Conservation (phyloP, 2,888 invertebrate species). For the Spilosoma lubricipeda region DNA sequence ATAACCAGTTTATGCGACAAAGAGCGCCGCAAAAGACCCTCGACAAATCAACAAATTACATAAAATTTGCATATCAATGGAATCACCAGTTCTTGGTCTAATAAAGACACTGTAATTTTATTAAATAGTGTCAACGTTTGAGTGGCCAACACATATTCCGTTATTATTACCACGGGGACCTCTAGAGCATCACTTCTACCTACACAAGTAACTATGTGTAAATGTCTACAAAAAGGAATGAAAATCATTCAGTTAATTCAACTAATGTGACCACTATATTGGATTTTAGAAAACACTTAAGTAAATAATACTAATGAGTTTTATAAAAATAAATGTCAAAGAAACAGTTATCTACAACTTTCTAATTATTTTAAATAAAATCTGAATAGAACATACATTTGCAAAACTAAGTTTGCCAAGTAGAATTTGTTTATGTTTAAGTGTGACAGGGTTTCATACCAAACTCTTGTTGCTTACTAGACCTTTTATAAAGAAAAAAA, state of each 20-base stretch:
- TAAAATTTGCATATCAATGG: constrained; percentile 82
- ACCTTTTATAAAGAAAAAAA: too few relatives aligned
- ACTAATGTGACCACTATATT: not conserved
- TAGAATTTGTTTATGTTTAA: not conserved
- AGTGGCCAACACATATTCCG: constrained; percentile 59
- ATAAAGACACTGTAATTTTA: constrained; percentile 76
- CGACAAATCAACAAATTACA: constrained; percentile 85
- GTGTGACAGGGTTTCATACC: not conserved
- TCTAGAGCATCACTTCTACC: not conserved
- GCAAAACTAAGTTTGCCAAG: not conserved
- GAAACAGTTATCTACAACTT: not conserved
- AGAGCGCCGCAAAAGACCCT: constrained; percentile 84
- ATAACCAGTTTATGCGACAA: constrained; percentile 78
- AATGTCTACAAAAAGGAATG: not conserved
- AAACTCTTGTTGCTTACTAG: not conserved
- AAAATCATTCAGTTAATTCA: not conserved
- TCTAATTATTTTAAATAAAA: not conserved
- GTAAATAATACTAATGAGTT: not conserved
- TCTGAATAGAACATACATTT: not conserved
- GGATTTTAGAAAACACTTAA: not conserved
- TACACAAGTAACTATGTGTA: not conserved
- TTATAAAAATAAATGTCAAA: not conserved
- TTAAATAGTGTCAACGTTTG: constrained; percentile 75
- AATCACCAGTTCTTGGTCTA: constrained; percentile 63
- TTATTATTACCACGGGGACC: constrained; percentile 50